These are phyloP conservation scores for Seriola aureovittata DNA, from an alignment of 2,113 vertebrate genomes.

Conservation along the genomic window DNA sequence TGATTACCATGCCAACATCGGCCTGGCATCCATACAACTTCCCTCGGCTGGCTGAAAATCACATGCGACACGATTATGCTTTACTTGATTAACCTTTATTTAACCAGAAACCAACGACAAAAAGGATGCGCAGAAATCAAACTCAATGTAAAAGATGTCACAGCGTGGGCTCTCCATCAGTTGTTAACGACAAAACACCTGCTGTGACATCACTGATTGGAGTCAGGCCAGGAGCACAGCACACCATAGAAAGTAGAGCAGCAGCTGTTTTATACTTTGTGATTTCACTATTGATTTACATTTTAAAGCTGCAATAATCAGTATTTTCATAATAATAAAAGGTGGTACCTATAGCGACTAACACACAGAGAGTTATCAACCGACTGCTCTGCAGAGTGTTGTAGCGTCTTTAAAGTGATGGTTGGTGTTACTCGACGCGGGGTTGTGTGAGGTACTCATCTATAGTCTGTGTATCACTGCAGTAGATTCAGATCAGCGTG, in stretches of 20 bases:
- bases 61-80: conserved; percentile 21
- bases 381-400: background rate
- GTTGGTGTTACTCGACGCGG: too few species aligned
- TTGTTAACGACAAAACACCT: conserved; percentile 57
- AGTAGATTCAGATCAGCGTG: too few species aligned
- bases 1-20: conserved; percentile 58
- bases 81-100: conserved; percentile 32
- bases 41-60: conserved; percentile 50
- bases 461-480: too few species aligned
- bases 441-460: too few species aligned
- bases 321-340: background rate
- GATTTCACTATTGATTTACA: background rate
- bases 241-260: background rate
- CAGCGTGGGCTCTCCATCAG: conserved; percentile 54
- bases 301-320: background rate
- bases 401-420: background rate
- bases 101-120: conserved; percentile 8
- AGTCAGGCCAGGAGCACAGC: conserved; percentile 12
- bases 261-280: conserved; percentile 1
- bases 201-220: conserved; percentile 72
- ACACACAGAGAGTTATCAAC: background rate
- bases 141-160: conserved; percentile 25
- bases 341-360: background rate
- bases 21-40: conserved; percentile 37
- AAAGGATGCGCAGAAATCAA: background rate